These are phyloP conservation scores for Ardeotis arabs DNA, from an alignment of 2,113 vertebrate species.

Conservation along the genomic window DNA sequence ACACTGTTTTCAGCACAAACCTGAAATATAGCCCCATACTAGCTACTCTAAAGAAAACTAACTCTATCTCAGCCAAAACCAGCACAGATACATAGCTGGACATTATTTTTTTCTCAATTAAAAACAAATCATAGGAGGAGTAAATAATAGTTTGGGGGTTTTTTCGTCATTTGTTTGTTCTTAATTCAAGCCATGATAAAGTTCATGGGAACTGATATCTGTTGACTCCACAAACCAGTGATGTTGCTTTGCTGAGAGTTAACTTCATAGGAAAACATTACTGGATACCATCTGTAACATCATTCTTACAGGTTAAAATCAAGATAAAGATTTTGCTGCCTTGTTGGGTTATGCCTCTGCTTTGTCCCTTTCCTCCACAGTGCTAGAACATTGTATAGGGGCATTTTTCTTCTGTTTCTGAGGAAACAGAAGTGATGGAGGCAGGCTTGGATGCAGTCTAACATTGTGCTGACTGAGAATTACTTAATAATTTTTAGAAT, in stretches of 20 bases:
- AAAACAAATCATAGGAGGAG: not conserved
- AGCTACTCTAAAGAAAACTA: too few species aligned
- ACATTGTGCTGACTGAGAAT: not conserved
- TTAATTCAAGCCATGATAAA: not conserved
- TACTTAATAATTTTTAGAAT: rapidly evolving
- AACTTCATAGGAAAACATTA: not conserved
- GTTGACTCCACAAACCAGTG: not conserved
- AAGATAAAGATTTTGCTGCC: not conserved
- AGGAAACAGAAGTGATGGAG: not conserved
- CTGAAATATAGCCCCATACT: too few species aligned
- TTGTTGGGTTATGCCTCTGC: not conserved
- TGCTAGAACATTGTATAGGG: rapidly evolving
- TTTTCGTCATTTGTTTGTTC: not conserved
- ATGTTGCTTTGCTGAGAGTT: not conserved
- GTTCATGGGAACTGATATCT: not conserved
- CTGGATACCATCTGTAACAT: not conserved
- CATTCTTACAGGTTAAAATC: not conserved
- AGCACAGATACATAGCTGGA: not conserved
- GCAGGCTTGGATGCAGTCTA: not conserved
- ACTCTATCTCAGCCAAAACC: too few species aligned
- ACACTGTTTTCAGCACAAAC: too few species aligned
- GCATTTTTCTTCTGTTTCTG: not conserved
- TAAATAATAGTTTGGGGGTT: not conserved
- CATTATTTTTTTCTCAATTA: not conserved
- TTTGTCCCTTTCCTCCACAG: not conserved